These are phyloP conservation scores for Nephrotoma flavescens DNA, from an alignment of 2,888 invertebrate genomes.

Conservation along the genomic window DNA sequence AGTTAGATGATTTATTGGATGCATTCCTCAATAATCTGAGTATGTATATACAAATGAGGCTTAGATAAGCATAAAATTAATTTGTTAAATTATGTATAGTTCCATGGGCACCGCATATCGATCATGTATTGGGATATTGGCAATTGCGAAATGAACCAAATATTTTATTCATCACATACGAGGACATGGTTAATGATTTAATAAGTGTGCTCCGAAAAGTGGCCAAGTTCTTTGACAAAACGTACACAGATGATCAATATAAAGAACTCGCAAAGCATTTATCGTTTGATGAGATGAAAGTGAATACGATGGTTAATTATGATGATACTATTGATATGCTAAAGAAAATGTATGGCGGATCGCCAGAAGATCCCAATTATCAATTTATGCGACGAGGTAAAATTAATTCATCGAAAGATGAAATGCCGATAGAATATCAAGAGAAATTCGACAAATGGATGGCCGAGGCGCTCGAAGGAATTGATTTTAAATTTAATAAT, in stretches of 20 bases:
- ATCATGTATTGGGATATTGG: too few relatives aligned
- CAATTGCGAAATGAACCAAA: too few relatives aligned
- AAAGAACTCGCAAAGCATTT: neutral
- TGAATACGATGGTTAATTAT: neutral
- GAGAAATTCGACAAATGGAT: too few relatives aligned
- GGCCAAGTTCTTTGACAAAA: neutral
- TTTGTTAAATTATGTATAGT: too few relatives aligned
- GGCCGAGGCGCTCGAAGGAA: too few relatives aligned
- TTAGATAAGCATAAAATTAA: too few relatives aligned
- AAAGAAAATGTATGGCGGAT: neutral
- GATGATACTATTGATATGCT: neutral
- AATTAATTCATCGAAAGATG: neutral
- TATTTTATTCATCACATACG: neutral
- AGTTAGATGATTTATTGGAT: too few relatives aligned
- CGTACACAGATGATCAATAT: neutral
- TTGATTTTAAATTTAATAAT: too few relatives aligned
- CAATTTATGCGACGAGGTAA: neutral
- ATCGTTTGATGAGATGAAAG: neutral
- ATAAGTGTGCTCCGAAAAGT: neutral
- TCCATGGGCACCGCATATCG: too few relatives aligned
- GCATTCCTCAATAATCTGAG: too few relatives aligned
- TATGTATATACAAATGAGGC: too few relatives aligned
- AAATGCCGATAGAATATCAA: neutral
- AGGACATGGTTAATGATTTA: neutral
- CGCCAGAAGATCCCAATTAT: neutral